phyloP scores from a whole-genome alignment of 2,888 invertebrate species.

The Hyposoter didymator region DNA sequence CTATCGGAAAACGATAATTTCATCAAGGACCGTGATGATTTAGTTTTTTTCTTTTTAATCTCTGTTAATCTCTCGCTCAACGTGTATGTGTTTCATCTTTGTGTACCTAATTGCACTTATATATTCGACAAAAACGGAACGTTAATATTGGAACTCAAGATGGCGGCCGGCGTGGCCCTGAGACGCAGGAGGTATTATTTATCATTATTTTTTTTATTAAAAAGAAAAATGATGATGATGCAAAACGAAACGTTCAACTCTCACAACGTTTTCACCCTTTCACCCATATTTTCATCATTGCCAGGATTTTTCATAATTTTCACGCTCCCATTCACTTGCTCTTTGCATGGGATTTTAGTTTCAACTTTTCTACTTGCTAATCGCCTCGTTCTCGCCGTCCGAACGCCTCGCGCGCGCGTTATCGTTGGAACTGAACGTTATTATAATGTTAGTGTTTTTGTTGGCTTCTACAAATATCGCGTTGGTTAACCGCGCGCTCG shows the following conservation, averaged over 20 bases:
- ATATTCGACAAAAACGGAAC: conserved; percentile 83
- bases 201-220: conserved; percentile 60
- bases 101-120: conserved; percentile 84
- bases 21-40: conserved; percentile 3
- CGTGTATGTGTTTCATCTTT: conserved; percentile 71
- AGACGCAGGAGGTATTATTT: conserved; percentile 81
- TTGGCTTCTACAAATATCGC: conserved; percentile 69
- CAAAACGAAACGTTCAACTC: conserved; percentile 53
- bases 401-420: conserved; percentile 59
- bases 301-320: conserved; percentile 34
- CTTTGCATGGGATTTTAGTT: not conserved
- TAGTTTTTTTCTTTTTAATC: conserved; percentile 36
- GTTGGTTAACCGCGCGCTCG: conserved; percentile 71
- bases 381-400: conserved; percentile 58
- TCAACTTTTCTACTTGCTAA: conserved; percentile 58
- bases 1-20: conserved; percentile 23
- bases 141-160: conserved; percentile 82
- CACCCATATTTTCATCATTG: conserved; percentile 35
- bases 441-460: conserved; percentile 56
- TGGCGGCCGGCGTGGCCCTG: conserved; percentile 82
- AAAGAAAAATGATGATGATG: not conserved
- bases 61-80: conserved; percentile 59
- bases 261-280: conserved; percentile 65
- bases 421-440: conserved; percentile 70
- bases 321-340: conserved; percentile 40